Conservation (phyloP, 2,113 vertebrate genomes). For the Pelusios castaneus region DNA sequence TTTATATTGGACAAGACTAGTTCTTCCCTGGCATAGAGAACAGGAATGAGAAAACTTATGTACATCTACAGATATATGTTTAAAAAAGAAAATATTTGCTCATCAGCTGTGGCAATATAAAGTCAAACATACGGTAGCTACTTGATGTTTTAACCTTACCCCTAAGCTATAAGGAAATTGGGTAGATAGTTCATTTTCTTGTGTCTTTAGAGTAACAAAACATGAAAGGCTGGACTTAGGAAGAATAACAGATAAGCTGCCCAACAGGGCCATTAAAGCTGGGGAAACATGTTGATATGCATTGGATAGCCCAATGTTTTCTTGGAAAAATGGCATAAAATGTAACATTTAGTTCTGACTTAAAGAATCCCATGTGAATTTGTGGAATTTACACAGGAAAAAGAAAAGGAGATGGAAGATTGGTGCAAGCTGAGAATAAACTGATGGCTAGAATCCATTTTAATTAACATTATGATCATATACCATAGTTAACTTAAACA, state of each 20-base stretch:
- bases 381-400: neutral
- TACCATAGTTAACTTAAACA: neutral
- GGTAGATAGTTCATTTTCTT: conserved; percentile 32
- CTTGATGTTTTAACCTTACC: conserved; percentile 63
- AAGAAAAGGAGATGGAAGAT: neutral
- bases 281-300: conserved; percentile 36
- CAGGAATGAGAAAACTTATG: neutral
- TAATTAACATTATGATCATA: neutral
- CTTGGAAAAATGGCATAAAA: neutral
- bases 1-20: conserved; percentile 28
- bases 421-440: neutral
- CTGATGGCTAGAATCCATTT: neutral
- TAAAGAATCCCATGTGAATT: neutral
- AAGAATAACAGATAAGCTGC: conserved; percentile 45
- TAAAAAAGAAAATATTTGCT: conserved; percentile 68
- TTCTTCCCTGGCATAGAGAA: conserved; percentile 42
- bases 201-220: conserved; percentile 25
- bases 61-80: conserved; percentile 29
- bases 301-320: conserved; percentile 28
- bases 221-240: conserved; percentile 45
- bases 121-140: conserved; percentile 37
- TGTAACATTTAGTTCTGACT: conserved; percentile 20
- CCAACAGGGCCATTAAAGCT: conserved; percentile 39
- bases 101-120: conserved; percentile 43
- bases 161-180: conserved; percentile 54